A percentile compares a stretch with the other conserved stretches of the same genome.
phyloP scores from a whole-genome alignment of 1,140 invertebrate genomes.

The Saccostrea echinata region DNA sequence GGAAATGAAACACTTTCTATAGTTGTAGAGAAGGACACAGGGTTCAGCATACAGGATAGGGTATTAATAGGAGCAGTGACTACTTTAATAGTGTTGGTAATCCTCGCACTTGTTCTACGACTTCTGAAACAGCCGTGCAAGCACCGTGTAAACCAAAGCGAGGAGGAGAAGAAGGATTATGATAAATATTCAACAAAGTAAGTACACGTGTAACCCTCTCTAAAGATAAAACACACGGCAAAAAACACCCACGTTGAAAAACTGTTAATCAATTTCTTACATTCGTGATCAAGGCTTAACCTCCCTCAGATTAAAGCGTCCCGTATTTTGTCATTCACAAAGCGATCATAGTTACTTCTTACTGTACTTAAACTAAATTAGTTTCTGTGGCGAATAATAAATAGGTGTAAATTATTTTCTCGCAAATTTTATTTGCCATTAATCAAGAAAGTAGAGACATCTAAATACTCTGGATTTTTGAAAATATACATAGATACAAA shows the following conservation, averaged over 20 bases:
- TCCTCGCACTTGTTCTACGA: neutral
- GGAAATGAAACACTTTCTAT: neutral
- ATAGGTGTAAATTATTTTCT: too few relatives aligned
- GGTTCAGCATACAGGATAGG: neutral
- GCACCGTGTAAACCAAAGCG: neutral
- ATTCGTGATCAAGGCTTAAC: too few relatives aligned
- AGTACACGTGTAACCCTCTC: neutral
- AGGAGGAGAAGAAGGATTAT: neutral
- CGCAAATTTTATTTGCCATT: too few relatives aligned
- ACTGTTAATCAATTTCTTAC: too few relatives aligned
- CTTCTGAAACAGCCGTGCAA: constrained; percentile 20
- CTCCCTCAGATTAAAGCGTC: too few relatives aligned
- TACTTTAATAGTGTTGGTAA: neutral
- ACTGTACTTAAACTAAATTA: too few relatives aligned
- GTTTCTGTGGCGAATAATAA: too few relatives aligned
- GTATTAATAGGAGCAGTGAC: neutral
- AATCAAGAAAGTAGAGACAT: too few relatives aligned
- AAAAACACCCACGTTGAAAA: neutral
- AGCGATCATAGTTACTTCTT: too few relatives aligned
- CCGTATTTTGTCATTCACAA: too few relatives aligned
- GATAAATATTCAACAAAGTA: constrained; percentile 15
- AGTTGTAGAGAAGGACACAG: neutral
- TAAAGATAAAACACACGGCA: neutral
- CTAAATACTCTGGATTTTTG: too few relatives aligned
- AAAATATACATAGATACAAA: too few relatives aligned